Conservation (phyloP, 2,797 vertebrate genomes). For the Erethizon dorsatum region DNA sequence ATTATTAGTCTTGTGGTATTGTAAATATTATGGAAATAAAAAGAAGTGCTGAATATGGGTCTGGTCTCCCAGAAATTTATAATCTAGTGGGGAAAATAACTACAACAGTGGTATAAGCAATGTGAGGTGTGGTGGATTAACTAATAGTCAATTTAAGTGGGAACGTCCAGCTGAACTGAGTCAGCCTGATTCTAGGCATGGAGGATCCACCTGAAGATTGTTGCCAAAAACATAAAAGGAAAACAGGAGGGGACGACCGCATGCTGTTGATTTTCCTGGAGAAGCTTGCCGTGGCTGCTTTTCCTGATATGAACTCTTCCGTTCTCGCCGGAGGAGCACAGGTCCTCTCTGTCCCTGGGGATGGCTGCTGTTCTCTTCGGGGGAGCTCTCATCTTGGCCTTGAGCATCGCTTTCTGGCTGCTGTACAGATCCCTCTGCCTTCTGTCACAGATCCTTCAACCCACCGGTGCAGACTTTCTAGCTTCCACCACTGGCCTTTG, state of each 20-base stretch:
- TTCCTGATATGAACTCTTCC: not conserved
- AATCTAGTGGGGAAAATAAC: not conserved
- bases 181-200: not conserved
- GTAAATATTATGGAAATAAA: slow-evolving; percentile 12
- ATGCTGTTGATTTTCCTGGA: not conserved
- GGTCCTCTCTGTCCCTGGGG: not conserved
- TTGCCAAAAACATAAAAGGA: not conserved
- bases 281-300: not conserved
- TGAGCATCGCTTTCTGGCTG: not conserved
- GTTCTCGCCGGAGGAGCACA: not conserved
- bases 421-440: not conserved
- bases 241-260: not conserved
- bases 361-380: not conserved
- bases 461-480: not conserved
- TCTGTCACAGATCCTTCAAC: not conserved
- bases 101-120: not conserved
- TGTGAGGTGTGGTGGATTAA: not conserved
- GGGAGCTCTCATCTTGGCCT: not conserved
- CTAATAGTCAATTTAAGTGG: not conserved
- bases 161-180: not conserved
- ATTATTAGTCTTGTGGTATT: not conserved
- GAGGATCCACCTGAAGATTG: not conserved
- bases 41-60: not conserved
- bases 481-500: not conserved
- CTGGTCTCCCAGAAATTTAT: not conserved